These are phyloP conservation scores for Schrankia costaestrigalis DNA, from an alignment of 2,888 invertebrate species.

Conservation along the genomic window DNA sequence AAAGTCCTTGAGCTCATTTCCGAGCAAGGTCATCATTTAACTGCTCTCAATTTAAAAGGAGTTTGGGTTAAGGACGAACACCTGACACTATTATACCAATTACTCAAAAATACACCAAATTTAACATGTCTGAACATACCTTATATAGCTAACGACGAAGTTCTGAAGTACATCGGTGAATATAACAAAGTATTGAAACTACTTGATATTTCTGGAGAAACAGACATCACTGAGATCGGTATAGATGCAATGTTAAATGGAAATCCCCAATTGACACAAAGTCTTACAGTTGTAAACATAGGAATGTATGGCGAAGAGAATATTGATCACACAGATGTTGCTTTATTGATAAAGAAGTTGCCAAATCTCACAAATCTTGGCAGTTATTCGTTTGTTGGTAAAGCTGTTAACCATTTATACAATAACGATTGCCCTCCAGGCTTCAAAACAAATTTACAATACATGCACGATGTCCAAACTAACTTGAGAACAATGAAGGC, in stretches of 20 bases:
- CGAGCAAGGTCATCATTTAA: constrained; percentile 82
- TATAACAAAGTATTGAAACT: constrained; percentile 79
- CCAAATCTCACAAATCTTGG: constrained; percentile 83
- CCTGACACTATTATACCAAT: constrained; percentile 81
- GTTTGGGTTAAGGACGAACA: constrained; percentile 87
- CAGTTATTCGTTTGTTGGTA: constrained; percentile 85
- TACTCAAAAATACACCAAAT: constrained; percentile 81
- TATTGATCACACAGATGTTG: constrained; percentile 83
- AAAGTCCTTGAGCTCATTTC: constrained; percentile 84
- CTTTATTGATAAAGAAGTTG: constrained; percentile 81
- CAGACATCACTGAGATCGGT: constrained; percentile 84
- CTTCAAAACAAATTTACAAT: constrained; percentile 83
- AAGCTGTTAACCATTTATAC: constrained; percentile 79
- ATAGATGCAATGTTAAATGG: constrained; percentile 80
- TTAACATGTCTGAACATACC: constrained; percentile 84
- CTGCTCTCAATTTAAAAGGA: constrained; percentile 84
- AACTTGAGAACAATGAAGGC: constrained; percentile 80
- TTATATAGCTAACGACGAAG: constrained; percentile 85
- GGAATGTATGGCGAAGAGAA: constrained; percentile 86
- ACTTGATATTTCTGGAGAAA: constrained; percentile 86
- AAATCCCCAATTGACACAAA: constrained; percentile 74
- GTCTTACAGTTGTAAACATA: constrained; percentile 83
- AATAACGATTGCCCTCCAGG: constrained; percentile 74
- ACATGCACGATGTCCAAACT: constrained; percentile 84
- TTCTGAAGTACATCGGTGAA: constrained; percentile 81